A percentile compares a stretch with the other conserved stretches of the same genome.
Evolutionary conservation across 2,797 vertebrate species (phyloP).

Genomic region (Scarus forsteni): DNA sequence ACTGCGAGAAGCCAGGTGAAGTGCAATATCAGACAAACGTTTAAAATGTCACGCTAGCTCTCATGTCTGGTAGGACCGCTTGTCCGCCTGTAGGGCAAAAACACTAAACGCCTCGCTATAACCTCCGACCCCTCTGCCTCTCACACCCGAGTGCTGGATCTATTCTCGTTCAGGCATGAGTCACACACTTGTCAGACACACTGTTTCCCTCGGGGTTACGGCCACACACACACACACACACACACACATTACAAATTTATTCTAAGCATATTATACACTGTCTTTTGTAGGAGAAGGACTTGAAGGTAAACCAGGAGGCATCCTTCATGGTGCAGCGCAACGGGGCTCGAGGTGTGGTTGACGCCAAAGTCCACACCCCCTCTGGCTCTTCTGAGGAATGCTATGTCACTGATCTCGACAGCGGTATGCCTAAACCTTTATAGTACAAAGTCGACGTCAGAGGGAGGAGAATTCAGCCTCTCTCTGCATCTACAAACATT

Average conservation of each 20-base stretch:
- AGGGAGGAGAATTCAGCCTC: not conserved
- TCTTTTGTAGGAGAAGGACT: slow-evolving; percentile 89
- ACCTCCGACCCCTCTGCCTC: slow-evolving; percentile 71
- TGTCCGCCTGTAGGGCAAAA: slow-evolving; percentile 48
- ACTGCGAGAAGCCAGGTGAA: slow-evolving; percentile 43
- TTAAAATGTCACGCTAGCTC: slow-evolving; percentile 62
- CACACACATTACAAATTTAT: slow-evolving; percentile 14
- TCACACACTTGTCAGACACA: slow-evolving; percentile 48
- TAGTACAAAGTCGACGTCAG: not conserved
- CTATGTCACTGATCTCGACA: slow-evolving; percentile 93
- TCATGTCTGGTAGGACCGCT: slow-evolving; percentile 44
- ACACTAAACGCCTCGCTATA: slow-evolving; percentile 59
- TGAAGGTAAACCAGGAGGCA: slow-evolving; percentile 94
- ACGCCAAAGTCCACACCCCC: slow-evolving; percentile 94
- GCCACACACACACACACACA: not conserved
- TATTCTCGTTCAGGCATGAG: slow-evolving; percentile 69
- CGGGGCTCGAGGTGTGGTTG: slow-evolving; percentile 91
- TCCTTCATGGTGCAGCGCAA: slow-evolving; percentile 96
- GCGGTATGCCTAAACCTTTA: slow-evolving; percentile 79
- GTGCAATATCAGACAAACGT: slow-evolving; percentile 46
- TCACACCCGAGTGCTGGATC: slow-evolving; percentile 45
- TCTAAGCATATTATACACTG: slow-evolving; percentile 22
- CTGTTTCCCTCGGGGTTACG: slow-evolving; percentile 37
- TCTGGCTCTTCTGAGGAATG: slow-evolving; percentile 93
- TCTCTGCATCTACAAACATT: not conserved